phyloP scores from a whole-genome alignment of 2,797 vertebrate species.

The Poeciliopsis presidionis region DNA sequence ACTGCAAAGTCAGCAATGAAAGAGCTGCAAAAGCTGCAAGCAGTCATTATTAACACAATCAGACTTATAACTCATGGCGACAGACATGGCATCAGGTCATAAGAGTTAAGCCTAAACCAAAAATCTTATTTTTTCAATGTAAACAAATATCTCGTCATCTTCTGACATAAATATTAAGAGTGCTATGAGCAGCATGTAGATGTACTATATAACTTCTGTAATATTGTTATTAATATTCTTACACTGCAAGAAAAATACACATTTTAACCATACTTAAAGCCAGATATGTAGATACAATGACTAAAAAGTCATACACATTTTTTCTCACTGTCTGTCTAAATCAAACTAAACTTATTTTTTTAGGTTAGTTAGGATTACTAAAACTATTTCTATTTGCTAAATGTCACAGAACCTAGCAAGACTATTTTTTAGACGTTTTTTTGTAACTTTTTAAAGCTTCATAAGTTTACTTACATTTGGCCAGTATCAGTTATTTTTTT shows the following conservation, averaged over 20 bases:
- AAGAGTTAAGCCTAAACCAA: constrained; percentile 58
- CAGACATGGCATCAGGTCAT: constrained; percentile 65
- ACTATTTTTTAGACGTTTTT: neutral
- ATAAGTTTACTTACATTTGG: neutral
- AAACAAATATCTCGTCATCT: constrained; percentile 38
- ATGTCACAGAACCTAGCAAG: neutral
- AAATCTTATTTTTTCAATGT: neutral
- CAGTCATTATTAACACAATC: constrained; percentile 71
- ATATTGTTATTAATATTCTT: constrained; percentile 25
- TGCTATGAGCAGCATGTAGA: constrained; percentile 47
- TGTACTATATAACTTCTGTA: constrained; percentile 23
- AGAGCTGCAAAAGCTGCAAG: constrained; percentile 68
- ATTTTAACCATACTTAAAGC: constrained; percentile 35
- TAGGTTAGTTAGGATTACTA: neutral
- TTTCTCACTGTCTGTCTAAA: neutral
- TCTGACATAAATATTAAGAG: constrained; percentile 52
- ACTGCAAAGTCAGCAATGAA: constrained; percentile 69
- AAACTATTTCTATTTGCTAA: neutral
- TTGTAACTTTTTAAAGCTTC: neutral
- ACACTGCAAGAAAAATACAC: constrained; percentile 20
- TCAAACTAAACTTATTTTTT: neutral
- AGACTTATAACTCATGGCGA: constrained; percentile 58
- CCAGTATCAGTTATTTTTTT: neutral
- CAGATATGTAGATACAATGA: neutral
- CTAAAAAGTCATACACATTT: neutral